A percentile compares a stretch with the other conserved stretches of the same genome.
Conservation (phyloP, 2,113 vertebrate species). For the Myanophis thanlyinensis region DNA sequence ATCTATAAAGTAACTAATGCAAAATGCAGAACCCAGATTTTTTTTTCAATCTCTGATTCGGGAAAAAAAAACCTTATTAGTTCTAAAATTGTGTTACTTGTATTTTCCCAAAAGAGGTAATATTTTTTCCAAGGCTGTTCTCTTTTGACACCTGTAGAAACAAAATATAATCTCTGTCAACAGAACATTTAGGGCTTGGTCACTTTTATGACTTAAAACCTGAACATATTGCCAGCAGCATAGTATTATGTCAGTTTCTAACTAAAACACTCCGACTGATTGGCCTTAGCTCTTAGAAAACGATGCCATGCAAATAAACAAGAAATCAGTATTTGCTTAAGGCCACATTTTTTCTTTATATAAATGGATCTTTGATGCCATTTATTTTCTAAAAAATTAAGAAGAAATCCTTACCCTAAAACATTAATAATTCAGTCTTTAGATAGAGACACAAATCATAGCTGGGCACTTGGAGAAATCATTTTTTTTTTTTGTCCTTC, state of each 20-base stretch:
- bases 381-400: not conserved
- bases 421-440: not conserved
- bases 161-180: not conserved
- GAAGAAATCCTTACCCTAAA: not conserved
- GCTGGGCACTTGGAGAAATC: not conserved
- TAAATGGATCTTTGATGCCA: not conserved
- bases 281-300: not conserved
- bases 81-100: not conserved
- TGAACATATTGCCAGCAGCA: not conserved
- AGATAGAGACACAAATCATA: not conserved
- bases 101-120: not conserved
- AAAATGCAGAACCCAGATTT: not conserved
- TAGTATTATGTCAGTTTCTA: not conserved
- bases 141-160: constrained; percentile 10
- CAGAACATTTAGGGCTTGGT: not conserved
- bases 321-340: not conserved
- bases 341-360: not conserved
- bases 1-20: not conserved
- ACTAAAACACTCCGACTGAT: not conserved
- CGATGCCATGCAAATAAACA: not conserved
- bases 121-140: not conserved
- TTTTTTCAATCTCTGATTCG: not conserved
- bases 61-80: not conserved
- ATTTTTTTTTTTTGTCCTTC: not conserved
- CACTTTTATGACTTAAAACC: not conserved